A percentile compares a stretch with the other conserved stretches of the same genome.
These are phyloP conservation scores for Emberiza fucata DNA, from an alignment of 2,113 vertebrate genomes.

Conservation along the genomic window DNA sequence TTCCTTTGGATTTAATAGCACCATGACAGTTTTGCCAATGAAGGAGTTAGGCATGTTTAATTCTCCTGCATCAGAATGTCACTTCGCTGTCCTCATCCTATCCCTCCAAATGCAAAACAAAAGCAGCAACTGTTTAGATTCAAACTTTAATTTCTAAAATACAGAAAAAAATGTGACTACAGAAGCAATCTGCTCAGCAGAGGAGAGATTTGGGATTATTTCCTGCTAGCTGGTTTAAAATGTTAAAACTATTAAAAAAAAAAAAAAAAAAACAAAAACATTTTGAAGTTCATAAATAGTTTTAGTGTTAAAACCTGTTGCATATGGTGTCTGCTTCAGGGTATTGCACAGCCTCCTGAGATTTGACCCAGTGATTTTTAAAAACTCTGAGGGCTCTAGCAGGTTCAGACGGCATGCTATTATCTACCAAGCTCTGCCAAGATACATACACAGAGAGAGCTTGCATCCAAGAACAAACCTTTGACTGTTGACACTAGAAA, in stretches of 20 bases:
- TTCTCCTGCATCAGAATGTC: background rate
- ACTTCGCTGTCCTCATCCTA: background rate
- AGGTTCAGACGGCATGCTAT: background rate
- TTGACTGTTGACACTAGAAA: background rate
- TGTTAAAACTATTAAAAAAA: background rate
- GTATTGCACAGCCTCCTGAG: background rate
- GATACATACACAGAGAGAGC: background rate
- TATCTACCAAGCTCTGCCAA: background rate
- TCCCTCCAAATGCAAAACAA: background rate
- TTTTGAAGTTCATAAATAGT: background rate
- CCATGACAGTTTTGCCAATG: background rate
- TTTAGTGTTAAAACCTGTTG: background rate
- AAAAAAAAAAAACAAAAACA: background rate
- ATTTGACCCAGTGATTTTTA: background rate
- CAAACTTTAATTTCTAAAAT: background rate
- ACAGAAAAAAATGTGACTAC: background rate
- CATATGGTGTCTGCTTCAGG: background rate
- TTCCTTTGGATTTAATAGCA: background rate
- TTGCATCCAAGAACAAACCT: background rate
- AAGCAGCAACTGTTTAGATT: background rate
- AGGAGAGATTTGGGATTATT: background rate
- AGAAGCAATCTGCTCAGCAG: background rate
- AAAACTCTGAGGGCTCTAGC: background rate
- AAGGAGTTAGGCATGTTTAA: background rate
- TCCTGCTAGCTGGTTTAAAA: background rate